These are phyloP conservation scores for Ectropis grisescens DNA, from an alignment of 1,140 invertebrate species.

Conservation along the genomic window DNA sequence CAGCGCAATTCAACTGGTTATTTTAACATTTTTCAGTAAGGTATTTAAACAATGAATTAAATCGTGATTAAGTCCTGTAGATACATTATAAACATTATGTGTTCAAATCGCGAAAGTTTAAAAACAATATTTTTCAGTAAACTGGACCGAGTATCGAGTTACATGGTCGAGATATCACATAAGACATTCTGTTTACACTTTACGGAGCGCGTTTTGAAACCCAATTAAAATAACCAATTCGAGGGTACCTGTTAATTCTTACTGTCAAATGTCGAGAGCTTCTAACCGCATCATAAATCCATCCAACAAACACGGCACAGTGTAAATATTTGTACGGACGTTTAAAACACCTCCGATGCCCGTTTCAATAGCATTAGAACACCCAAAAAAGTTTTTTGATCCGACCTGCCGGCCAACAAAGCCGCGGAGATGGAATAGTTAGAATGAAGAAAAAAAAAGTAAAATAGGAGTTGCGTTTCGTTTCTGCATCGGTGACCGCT, in stretches of 20 bases:
- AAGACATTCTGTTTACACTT: no score
- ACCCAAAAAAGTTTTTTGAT: slow-evolving; percentile 24
- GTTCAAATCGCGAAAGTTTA: no score
- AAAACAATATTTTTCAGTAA: no score
- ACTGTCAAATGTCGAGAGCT: slow-evolving; percentile 15
- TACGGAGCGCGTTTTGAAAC: slow-evolving; percentile 3
- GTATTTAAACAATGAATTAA: no score
- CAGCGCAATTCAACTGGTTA: slow-evolving; percentile 11
- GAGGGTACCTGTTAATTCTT: slow-evolving; percentile 23
- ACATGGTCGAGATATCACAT: no score
- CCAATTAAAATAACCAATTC: slow-evolving; percentile 11
- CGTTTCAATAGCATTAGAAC: no score
- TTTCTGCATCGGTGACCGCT: slow-evolving; percentile 16
- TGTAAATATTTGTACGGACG: slow-evolving; percentile 31
- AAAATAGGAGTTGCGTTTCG: slow-evolving; percentile 22
- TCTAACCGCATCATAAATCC: slow-evolving; percentile 30
- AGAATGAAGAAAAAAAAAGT: slow-evolving; percentile 25
- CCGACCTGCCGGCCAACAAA: slow-evolving; percentile 19
- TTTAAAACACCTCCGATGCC: slow-evolving; percentile 4
- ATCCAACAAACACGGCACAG: slow-evolving; percentile 20
- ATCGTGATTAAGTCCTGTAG: no score
- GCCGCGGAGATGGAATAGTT: slow-evolving; percentile 25
- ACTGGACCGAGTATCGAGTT: no score
- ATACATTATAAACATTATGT: no score
- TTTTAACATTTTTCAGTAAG: slow-evolving; percentile 5